Evolutionary conservation across 2,797 vertebrate species (phyloP), one percentile per base, ranked within the genome.

Genomic region (Squalus acanthias): DNA sequence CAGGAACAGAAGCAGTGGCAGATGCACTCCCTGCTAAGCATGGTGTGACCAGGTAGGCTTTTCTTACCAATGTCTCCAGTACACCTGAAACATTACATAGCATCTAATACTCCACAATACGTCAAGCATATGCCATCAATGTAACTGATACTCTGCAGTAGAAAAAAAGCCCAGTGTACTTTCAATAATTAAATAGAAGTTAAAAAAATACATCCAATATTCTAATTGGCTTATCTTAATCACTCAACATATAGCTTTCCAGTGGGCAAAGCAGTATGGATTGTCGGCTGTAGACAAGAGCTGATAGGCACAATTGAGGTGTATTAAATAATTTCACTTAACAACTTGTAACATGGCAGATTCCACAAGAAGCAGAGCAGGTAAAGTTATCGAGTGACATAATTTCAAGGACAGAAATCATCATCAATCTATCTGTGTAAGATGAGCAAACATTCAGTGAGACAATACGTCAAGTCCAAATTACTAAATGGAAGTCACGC

Each of bases 1-100:
- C 99, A 99, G 98, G 99, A 97, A 97, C 99, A 99, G 98, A 99
- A 98, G 98, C 99, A 99, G 97, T 98, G 99, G 98, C 98, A 99
- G 97, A 99, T 97, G 98, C 99, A 99, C 98, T 99, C 99, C 97
- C 98, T 98, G 98, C 98, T 98, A 97, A 99, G 98, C 99, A 99
- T 99, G 97, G 97, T 97, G 98, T 76, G 97, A 97, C 96, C 97
- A 96, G 96, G 96, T 97, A 96, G 96, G 96, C 97, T 97, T 97
- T 72, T 96, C 97, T 60, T 96, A 97, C 97, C 96, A n/a, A 96
- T 69, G 97, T 96, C 96, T 96, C 93, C 96, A 96, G 96, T 96
- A 97, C 95, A 60, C 97, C 72, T 89, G 97, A 96, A 95, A 97
- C 97, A 97, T 98, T 96, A 97, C 97, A 97, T 96, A 96, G 97